A percentile compares a stretch with the other conserved stretches of the same genome.
Conservation (phyloP, 2,888 invertebrate genomes). For the Tiliacea aurago region DNA sequence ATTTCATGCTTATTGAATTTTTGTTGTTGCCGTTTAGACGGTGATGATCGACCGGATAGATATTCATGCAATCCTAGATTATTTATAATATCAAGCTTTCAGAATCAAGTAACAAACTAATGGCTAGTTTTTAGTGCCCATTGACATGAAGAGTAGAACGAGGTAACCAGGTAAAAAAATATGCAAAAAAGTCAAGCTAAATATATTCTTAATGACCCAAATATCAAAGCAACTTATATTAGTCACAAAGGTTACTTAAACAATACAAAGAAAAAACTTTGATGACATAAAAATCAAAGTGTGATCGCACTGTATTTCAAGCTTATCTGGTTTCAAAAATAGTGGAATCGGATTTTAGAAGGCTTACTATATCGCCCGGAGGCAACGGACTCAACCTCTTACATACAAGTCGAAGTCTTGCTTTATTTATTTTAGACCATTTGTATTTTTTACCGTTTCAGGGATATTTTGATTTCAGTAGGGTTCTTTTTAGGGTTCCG, state of each 20-base stretch:
- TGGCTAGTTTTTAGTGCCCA: neutral
- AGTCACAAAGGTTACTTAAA: neutral
- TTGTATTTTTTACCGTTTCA: constrained; percentile 32
- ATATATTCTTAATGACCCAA: neutral
- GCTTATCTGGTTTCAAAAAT: constrained; percentile 53
- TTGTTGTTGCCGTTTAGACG: constrained; percentile 38
- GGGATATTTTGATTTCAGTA: constrained; percentile 8
- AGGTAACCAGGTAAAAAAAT: neutral
- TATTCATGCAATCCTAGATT: neutral
- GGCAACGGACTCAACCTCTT: constrained; percentile 46
- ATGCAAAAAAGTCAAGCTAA: neutral
- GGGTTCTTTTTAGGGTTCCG: constrained; percentile 15
- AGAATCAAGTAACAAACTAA: neutral
- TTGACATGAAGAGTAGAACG: neutral
- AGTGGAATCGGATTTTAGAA: constrained; percentile 52
- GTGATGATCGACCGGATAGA: constrained; percentile 6
- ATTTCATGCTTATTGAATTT: constrained; percentile 62
- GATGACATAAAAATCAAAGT: constrained; percentile 29
- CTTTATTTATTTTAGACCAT: constrained; percentile 49
- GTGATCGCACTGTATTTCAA: constrained; percentile 29
- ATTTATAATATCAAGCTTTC: neutral
- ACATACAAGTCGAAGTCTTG: constrained; percentile 27
- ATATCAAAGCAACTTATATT: neutral
- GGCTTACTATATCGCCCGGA: constrained; percentile 43
- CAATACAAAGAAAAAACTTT: neutral